Conservation (phyloP, 2,888 invertebrate species). For the Prenolepis imparis region DNA sequence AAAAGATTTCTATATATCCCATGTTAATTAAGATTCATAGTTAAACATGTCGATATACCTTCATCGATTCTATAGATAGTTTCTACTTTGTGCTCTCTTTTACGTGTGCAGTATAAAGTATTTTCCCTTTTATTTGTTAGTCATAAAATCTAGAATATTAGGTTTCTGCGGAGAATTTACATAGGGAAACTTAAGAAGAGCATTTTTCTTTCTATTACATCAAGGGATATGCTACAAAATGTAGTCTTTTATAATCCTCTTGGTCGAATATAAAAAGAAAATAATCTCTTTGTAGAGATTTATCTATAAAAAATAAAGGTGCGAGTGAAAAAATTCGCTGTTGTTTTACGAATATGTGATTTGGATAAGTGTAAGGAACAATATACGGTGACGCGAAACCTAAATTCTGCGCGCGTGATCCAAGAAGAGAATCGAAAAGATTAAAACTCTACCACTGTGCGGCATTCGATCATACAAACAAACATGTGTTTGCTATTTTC, state of each 20-base stretch:
- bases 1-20: neutral
- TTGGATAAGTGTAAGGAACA: slow-evolving; percentile 30
- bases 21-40: slow-evolving; percentile 5
- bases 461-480: slow-evolving; percentile 38
- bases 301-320: slow-evolving; percentile 21
- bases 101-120: neutral
- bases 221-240: neutral
- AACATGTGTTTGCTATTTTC: slow-evolving; percentile 9
- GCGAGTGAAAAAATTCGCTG: neutral
- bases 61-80: neutral
- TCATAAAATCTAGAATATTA: neutral
- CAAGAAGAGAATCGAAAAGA: neutral
- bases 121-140: neutral
- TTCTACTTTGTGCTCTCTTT: neutral
- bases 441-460: slow-evolving; percentile 37
- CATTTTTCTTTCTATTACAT: neutral
- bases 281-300: neutral
- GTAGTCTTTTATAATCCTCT: neutral
- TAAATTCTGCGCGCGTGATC: neutral
- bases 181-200: neutral
- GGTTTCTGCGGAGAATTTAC: neutral
- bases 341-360: neutral
- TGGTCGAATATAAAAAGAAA: neutral
- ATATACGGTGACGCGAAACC: neutral
- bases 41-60: neutral